Percentiles rank a stretch among this genome's conserved stretches.
phyloP scores from a whole-genome alignment of 2,888 invertebrate species.

The Halocaridina rubra region DNA sequence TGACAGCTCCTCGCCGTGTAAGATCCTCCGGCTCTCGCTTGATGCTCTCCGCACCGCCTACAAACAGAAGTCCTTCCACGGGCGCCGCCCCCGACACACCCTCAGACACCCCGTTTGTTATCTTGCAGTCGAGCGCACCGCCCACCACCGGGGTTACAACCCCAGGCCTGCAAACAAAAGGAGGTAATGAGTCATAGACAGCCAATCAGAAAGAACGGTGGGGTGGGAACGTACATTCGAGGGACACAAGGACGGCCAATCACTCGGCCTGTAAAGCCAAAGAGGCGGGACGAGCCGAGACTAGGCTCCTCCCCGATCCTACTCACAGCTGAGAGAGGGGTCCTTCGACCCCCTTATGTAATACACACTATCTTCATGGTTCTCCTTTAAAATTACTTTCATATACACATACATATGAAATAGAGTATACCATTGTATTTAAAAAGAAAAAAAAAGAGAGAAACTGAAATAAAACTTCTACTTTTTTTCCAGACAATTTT shows the following conservation, averaged over 20 bases:
- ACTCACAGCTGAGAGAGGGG: constrained; percentile 18
- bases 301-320: constrained; percentile 30
- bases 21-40: constrained; percentile 64
- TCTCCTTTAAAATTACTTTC: neutral
- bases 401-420: constrained; percentile 15
- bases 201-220: constrained; percentile 34
- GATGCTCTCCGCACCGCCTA: constrained; percentile 58
- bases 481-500: too few relatives aligned
- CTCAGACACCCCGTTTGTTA: constrained; percentile 62
- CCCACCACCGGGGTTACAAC: constrained; percentile 53
- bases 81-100: constrained; percentile 59
- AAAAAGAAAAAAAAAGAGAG: too few relatives aligned
- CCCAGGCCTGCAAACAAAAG: constrained; percentile 62
- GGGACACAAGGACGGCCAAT: constrained; percentile 39
- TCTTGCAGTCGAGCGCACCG: constrained; percentile 59
- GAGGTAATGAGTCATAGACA: constrained; percentile 47
- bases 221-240: constrained; percentile 42
- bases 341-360: constrained; percentile 36
- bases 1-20: constrained; percentile 60
- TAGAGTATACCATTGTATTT: too few relatives aligned
- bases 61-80: constrained; percentile 59
- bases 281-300: constrained; percentile 28
- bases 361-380: neutral
- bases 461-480: too few relatives aligned
- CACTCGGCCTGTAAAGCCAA: constrained; percentile 2